These are phyloP conservation scores for Rutpela maculata DNA, from an alignment of 2,888 invertebrate species.

Conservation along the genomic window DNA sequence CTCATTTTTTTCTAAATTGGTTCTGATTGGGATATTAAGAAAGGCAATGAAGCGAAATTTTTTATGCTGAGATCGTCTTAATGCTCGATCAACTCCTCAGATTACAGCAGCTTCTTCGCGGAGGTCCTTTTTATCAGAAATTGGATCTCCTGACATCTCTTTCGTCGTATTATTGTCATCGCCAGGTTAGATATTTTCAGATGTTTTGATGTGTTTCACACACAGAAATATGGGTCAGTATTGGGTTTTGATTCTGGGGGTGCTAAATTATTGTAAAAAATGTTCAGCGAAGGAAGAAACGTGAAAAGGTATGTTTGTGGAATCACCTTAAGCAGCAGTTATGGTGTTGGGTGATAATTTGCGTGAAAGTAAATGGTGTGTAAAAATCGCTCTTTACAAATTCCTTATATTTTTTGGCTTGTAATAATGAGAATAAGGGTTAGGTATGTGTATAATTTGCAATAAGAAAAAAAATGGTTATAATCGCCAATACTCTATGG, in stretches of 20 bases:
- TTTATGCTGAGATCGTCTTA: slow-evolving; percentile 56
- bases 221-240: slow-evolving; percentile 19
- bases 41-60: slow-evolving; percentile 58
- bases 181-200: slow-evolving; percentile 5
- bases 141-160: slow-evolving; percentile 51
- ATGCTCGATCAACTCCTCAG: slow-evolving; percentile 64
- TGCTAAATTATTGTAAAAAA: slow-evolving; percentile 20
- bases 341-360: neutral
- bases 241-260: neutral
- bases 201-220: slow-evolving; percentile 30
- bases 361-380: slow-evolving; percentile 9
- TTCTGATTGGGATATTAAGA: slow-evolving; percentile 46
- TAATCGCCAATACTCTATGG: no score
- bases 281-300: slow-evolving; percentile 4
- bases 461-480: no score
- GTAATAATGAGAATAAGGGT: no score
- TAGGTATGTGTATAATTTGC: no score
- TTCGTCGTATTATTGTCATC: slow-evolving; percentile 15
- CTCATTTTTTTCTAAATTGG: neutral
- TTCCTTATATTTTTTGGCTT: neutral
- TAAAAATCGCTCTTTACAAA: neutral
- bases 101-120: slow-evolving; percentile 59
- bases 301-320: slow-evolving; percentile 12
- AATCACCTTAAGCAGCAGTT: neutral
- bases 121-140: slow-evolving; percentile 59